These are phyloP conservation scores for Sus scrofa DNA, from an alignment of 2,113 vertebrate genomes.

Conservation along the genomic window T2T-Sscrofa CM000815.6:114178001-114178500, in stretches of 20 bases:
- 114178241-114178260: slow-evolving; percentile 69
- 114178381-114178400: background rate
- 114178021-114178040: background rate
- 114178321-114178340: slow-evolving; percentile 58
- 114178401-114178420: background rate
- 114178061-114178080: background rate
- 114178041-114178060: background rate
- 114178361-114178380: background rate
- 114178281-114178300: slow-evolving; percentile 76
- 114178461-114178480: background rate
- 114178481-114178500: background rate
- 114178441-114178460: background rate
- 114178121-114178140: background rate
- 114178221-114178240: slow-evolving; percentile 70
- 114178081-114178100: background rate
- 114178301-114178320: slow-evolving; percentile 66
- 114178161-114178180: slow-evolving; percentile 49
- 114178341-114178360: background rate
- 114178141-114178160: background rate
- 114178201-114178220: slow-evolving; percentile 71
- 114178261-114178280: slow-evolving; percentile 51
- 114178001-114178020: background rate
- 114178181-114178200: slow-evolving; percentile 69
- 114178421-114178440: slow-evolving; percentile 29
- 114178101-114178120: background rate